Evolutionary conservation across 2,888 invertebrate genomes (phyloP), one percentile per base, ranked within the genome.

Genomic region (Pseudococcus longispinus): DNA sequence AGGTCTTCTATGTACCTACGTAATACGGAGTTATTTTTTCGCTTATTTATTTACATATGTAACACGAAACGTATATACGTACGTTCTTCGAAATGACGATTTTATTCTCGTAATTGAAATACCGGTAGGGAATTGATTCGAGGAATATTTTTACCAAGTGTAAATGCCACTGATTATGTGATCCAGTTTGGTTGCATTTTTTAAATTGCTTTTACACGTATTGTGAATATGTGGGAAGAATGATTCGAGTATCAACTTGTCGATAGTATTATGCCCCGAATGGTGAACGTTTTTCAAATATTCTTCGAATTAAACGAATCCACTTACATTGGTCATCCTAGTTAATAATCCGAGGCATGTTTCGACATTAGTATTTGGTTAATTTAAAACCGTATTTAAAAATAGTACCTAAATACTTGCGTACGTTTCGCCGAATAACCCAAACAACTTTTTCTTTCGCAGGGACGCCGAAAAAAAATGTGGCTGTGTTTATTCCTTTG

Each of bases 401-500:
- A n/a, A n/a, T n/a, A n/a, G n/a, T n/a, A n/a, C n/a, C n/a, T n/a
- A n/a, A n/a, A n/a, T n/a, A n/a, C n/a, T n/a, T n/a, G n/a, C n/a
- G n/a, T n/a, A n/a, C n/a, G n/a, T n/a, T n/a, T n/a, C n/a, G n/a
- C n/a, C n/a, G n/a, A n/a, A n/a, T n/a, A n/a, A n/a, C n/a, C n/a
- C n/a, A n/a, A n/a, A n/a, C n/a, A n/a, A n/a, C n/a, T n/a, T n/a
- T 70, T 70, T 65, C 8, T 70, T 80, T 80, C 42, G 20, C 42
- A 80, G 77, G 77, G 77, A 20, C 29, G 77, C 77, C 77, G 42
- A 20, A 42, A 42, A 80, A 80, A 80, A 80, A 80, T 42, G 42
- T 42, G 42, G 77, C 23, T 80, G 20, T 80, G 77, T 15, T 80
- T 80, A 42, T 9, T 80, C 9, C 77, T 80, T 4, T 80, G 77